Percentiles rank a stretch among this genome's conserved stretches.
These are phyloP conservation scores for Lamellibrachia luymesi DNA, from an alignment of 1,140 invertebrate species.

Conservation along the genomic window DNA sequence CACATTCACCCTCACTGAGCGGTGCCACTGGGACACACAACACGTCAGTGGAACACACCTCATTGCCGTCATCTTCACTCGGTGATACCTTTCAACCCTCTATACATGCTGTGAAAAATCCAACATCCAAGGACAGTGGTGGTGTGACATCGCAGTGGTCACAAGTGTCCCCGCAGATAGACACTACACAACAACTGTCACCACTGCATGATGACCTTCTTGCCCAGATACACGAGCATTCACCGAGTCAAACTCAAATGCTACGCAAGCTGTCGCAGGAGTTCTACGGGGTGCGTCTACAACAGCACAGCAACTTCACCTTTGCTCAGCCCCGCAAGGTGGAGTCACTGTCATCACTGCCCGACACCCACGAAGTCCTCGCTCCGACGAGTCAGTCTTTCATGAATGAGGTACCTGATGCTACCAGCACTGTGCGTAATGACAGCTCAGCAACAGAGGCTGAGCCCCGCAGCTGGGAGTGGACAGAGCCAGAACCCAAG, in stretches of 20 bases:
- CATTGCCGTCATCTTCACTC: not conserved
- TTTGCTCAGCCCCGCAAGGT: not conserved
- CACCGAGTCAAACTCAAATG: conserved; percentile 10
- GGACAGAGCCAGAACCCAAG: not conserved
- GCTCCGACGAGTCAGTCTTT: not conserved
- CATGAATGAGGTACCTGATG: not conserved
- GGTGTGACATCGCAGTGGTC: not conserved
- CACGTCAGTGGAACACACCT: not conserved
- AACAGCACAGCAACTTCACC: not conserved
- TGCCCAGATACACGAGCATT: not conserved
- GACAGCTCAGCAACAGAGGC: too few relatives aligned
- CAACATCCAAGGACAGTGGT: not conserved
- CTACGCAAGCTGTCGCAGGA: conserved; percentile 14
- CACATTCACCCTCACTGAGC: not conserved
- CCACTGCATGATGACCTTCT: not conserved
- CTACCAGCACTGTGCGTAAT: not conserved
- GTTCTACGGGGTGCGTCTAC: not conserved
- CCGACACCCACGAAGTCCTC: not conserved
- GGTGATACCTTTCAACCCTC: not conserved
- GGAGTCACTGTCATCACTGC: not conserved
- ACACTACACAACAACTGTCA: not conserved
- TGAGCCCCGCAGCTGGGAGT: too few relatives aligned
- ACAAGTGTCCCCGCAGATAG: not conserved
- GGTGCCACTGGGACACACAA: not conserved
- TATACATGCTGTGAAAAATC: not conserved